Evolutionary conservation across 2,797 vertebrate genomes (phyloP).

Genomic region (Poeciliopsis paucimaculata): DNA sequence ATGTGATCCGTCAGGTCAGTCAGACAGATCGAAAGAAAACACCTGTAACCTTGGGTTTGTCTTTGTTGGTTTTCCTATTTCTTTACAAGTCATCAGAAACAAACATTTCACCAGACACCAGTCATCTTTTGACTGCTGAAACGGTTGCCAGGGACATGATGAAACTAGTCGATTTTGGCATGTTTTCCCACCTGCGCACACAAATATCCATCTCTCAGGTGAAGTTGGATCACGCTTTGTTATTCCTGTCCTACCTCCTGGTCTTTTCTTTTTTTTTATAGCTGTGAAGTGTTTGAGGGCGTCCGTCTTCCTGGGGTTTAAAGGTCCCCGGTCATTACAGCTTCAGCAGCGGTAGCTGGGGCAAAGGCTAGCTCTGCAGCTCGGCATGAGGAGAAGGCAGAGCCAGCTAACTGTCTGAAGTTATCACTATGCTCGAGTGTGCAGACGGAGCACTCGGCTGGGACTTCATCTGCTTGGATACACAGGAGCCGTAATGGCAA

Average conservation of each 20-base stretch:
- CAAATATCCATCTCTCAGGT: not conserved
- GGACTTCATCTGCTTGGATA: slow-evolving; percentile 61
- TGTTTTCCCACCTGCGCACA: not conserved
- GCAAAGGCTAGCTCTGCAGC: slow-evolving; percentile 10
- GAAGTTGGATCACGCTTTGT: not conserved
- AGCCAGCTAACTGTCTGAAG: slow-evolving; percentile 66
- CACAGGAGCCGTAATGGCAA: slow-evolving; percentile 45
- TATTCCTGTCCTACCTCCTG: not conserved
- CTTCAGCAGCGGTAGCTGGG: not conserved
- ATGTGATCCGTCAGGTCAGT: slow-evolving; percentile 21
- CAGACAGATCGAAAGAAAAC: slow-evolving; percentile 12
- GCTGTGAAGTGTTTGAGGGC: not conserved
- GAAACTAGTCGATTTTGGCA: slow-evolving; percentile 10
- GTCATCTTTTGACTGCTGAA: slow-evolving; percentile 16
- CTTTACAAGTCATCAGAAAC: slow-evolving; percentile 13
- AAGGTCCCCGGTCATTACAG: slow-evolving; percentile 51
- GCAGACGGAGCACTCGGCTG: slow-evolving; percentile 57
- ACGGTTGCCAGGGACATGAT: not conserved
- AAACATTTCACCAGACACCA: slow-evolving; percentile 3
- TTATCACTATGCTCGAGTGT: slow-evolving; percentile 64
- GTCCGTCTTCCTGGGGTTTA: slow-evolving; percentile 25
- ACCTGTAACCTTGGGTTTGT: not conserved
- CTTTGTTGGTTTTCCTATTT: not conserved
- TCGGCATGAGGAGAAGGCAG: slow-evolving; percentile 20
- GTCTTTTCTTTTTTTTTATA: not conserved